Conservation (phyloP, 2,888 invertebrate species). For the Chorisops tibialis region DNA sequence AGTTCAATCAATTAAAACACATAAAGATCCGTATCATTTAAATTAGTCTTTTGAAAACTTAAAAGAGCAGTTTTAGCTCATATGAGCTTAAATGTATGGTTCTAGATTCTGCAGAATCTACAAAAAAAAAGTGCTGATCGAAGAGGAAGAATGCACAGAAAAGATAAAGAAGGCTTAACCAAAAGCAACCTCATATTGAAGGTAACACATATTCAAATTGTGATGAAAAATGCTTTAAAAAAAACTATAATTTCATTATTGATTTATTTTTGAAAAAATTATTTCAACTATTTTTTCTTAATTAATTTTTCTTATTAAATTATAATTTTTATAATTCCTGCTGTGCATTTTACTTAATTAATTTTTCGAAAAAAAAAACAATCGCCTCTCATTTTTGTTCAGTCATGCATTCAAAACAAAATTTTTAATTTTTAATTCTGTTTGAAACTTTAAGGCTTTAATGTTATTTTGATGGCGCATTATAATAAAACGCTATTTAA, state of each 20-base stretch:
- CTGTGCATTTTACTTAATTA: slow-evolving; percentile 16
- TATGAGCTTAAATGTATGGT: slow-evolving; percentile 56
- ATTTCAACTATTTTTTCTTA: background rate
- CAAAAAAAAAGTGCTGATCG: slow-evolving; percentile 98
- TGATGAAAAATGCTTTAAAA: slow-evolving; percentile 26
- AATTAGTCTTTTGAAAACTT: slow-evolving; percentile 29
- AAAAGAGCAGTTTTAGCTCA: slow-evolving; percentile 45
- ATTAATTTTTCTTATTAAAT: background rate
- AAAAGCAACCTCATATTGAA: slow-evolving; percentile 98
- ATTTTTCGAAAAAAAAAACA: background rate
- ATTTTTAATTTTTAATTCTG: slow-evolving; percentile 9
- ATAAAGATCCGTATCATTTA: slow-evolving; percentile 23
- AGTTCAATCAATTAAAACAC: slow-evolving; percentile 1
- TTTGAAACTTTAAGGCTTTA: slow-evolving; percentile 12
- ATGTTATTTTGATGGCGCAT: slow-evolving; percentile 18
- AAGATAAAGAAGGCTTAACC: slow-evolving; percentile 90
- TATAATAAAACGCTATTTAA: slow-evolving; percentile 8
- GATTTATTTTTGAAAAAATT: slow-evolving; percentile 3
- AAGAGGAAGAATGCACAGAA: slow-evolving; percentile 94
- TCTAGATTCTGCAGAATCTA: slow-evolving; percentile 98
- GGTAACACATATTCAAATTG: slow-evolving; percentile 58
- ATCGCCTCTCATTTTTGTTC: background rate
- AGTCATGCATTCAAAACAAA: slow-evolving; percentile 1
- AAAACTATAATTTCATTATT: slow-evolving; percentile 6
- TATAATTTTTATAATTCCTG: slow-evolving; percentile 19